phyloP scores from a whole-genome alignment of 1,140 invertebrate species.

The Drosophila carrolli region DNA sequence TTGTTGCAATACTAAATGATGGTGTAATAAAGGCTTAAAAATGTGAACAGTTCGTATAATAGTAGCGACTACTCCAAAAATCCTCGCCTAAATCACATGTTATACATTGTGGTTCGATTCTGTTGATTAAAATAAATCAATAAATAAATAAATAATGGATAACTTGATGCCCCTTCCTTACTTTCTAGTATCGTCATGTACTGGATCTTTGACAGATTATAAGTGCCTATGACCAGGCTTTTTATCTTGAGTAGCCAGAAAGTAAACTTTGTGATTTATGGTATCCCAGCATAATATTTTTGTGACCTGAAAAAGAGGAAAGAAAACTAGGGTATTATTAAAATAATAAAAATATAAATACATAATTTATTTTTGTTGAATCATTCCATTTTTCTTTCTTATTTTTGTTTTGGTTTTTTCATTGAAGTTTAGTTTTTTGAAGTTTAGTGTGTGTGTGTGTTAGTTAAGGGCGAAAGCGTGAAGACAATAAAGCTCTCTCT shows the following conservation, averaged over 20 bases:
- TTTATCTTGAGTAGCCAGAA: conserved; percentile 91
- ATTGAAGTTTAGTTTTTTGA: no score
- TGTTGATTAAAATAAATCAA: conserved; percentile 52
- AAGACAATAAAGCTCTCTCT: no score
- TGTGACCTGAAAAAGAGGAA: conserved; percentile 85
- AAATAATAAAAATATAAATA: neutral
- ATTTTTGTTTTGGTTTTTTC: no score
- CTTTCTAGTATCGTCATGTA: conserved; percentile 89
- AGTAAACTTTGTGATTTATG: conserved; percentile 92
- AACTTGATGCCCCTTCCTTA: conserved; percentile 33
- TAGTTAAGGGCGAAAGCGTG: no score
- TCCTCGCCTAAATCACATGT: conserved; percentile 90
- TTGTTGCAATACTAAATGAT: conserved; percentile 81
- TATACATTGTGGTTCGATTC: conserved; percentile 90
- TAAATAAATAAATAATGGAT: neutral
- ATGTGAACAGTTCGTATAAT: conserved; percentile 92
- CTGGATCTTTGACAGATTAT: conserved; percentile 91
- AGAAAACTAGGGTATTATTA: neutral
- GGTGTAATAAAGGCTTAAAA: conserved; percentile 90
- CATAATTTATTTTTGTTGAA: no score
- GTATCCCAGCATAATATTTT: conserved; percentile 95
- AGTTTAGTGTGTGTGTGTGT: no score
- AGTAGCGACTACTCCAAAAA: conserved; percentile 89
- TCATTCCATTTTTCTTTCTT: no score
- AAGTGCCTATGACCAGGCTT: conserved; percentile 94